Percentiles rank a stretch among this genome's conserved stretches.
Evolutionary conservation across 2,888 invertebrate species (phyloP).

Genomic region (Athetis lepigone): DNA sequence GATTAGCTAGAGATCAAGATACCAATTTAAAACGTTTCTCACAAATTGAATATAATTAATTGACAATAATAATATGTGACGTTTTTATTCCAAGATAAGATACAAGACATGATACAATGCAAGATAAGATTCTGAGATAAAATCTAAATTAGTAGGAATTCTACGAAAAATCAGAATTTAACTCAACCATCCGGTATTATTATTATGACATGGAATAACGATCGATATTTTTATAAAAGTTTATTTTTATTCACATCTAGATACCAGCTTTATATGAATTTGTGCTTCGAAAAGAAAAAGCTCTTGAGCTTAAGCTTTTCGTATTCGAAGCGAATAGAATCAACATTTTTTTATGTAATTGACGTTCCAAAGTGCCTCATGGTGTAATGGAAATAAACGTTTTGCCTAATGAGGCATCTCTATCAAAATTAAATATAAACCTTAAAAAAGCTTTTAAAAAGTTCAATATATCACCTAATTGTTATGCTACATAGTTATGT

Average conservation of each 20-base stretch:
- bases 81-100: neutral
- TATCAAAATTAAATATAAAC: constrained; percentile 2
- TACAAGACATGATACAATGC: neutral
- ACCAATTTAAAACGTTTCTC: neutral
- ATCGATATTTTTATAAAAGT: neutral
- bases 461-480: constrained; percentile 20
- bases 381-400: too few species aligned
- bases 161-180: constrained; percentile 19
- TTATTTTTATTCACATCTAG: too few species aligned
- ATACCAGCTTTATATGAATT: neutral
- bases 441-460: constrained; percentile 10
- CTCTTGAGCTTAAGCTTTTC: neutral
- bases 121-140: constrained; percentile 30
- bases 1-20: constrained; percentile 6
- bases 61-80: neutral
- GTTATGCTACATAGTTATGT: constrained; percentile 14
- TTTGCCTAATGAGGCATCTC: too few species aligned
- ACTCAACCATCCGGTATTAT: constrained; percentile 9
- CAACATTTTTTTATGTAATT: too few species aligned
- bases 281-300: too few species aligned
- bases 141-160: constrained; percentile 27
- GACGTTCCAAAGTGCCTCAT: too few species aligned
- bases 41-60: constrained; percentile 8
- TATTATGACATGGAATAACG: neutral
- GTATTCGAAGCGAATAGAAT: too few species aligned